Percentiles rank a stretch among this genome's conserved stretches.
phyloP scores from a whole-genome alignment of 2,797 vertebrate genomes.

The Mustela erminea region DNA sequence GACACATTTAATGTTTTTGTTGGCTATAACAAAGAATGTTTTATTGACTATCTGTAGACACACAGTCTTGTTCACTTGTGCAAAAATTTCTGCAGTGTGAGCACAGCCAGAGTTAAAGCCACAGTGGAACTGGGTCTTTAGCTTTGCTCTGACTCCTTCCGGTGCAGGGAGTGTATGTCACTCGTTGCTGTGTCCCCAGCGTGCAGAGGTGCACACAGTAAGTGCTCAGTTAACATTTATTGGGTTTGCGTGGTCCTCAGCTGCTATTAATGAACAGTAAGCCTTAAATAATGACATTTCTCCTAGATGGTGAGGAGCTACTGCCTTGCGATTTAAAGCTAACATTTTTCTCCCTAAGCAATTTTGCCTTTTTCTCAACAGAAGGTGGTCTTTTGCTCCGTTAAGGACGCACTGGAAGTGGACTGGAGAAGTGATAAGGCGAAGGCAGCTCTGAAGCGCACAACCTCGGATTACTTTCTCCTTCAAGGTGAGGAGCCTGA shows the following conservation, averaged over 20 bases:
- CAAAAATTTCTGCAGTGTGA: neutral
- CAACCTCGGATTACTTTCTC: slow-evolving; percentile 94
- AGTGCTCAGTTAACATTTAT: neutral
- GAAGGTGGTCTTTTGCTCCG: slow-evolving; percentile 90
- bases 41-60: neutral
- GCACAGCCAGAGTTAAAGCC: neutral
- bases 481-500: slow-evolving; percentile 90
- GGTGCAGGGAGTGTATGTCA: fast-evolving
- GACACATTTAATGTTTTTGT: neutral
- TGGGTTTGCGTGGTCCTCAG: neutral
- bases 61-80: neutral
- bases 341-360: neutral
- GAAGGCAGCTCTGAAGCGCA: slow-evolving; percentile 90
- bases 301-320: neutral
- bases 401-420: slow-evolving; percentile 94
- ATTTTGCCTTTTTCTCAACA: slow-evolving; percentile 73
- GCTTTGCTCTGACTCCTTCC: neutral
- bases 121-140: neutral
- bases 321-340: neutral
- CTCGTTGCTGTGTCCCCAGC: neutral
- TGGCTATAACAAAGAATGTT: neutral
- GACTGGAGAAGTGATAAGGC: slow-evolving; percentile 94
- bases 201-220: neutral
- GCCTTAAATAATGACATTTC: neutral
- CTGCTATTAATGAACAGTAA: neutral